Conservation (phyloP, 2,797 vertebrate genomes). For the Psittacula echo region DNA sequence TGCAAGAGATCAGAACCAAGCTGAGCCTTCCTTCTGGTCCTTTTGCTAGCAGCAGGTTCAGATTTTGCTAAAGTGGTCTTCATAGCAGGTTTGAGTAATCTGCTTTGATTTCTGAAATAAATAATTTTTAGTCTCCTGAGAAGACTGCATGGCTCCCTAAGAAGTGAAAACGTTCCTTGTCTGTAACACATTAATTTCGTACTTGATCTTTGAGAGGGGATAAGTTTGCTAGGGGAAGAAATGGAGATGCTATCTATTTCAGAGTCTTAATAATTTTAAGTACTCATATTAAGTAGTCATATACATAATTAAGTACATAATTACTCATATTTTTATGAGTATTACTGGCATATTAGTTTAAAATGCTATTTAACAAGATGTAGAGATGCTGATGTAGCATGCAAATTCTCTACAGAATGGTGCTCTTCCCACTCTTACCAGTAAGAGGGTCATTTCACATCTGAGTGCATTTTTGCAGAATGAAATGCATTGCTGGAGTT, state of each 20-base stretch:
- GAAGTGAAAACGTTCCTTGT: not conserved
- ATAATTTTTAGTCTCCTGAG: not conserved
- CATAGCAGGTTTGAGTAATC: not conserved
- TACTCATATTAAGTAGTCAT: not conserved
- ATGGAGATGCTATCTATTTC: not conserved
- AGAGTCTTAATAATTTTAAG: not conserved
- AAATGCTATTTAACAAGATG: not conserved
- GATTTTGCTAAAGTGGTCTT: not conserved
- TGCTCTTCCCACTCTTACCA: not conserved
- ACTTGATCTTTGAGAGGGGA: not conserved
- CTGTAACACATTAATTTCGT: not conserved
- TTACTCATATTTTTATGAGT: not conserved
- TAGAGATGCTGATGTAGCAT: not conserved
- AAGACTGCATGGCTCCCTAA: not conserved
- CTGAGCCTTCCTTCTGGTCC: not conserved
- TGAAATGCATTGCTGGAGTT: not conserved
- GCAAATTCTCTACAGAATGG: not conserved
- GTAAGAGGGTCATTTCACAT: not conserved
- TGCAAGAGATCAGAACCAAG: not conserved
- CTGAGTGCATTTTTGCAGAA: not conserved
- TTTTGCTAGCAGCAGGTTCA: not conserved
- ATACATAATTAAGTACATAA: not conserved
- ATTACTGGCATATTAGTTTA: not conserved
- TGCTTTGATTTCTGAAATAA: not conserved
- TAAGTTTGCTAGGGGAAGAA: not conserved